Conservation (phyloP, 2,888 invertebrate species). For the Chirona hameri region DNA sequence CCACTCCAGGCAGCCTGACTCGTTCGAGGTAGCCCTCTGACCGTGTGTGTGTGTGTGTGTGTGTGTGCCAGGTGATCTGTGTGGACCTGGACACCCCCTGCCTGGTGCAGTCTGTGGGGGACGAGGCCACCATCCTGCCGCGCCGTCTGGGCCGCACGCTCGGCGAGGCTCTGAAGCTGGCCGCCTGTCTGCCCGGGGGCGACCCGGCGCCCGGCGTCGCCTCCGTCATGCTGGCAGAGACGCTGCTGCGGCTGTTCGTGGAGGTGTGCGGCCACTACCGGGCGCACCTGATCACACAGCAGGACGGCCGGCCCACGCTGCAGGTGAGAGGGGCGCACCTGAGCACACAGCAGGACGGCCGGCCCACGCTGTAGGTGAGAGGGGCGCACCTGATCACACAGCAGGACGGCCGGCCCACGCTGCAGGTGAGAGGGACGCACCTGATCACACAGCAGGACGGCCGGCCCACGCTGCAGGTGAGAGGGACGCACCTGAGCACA, state of each 20-base stretch:
- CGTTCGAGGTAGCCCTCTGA: no score
- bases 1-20: no score
- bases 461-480: not conserved
- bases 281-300: slow-evolving; percentile 9
- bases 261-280: slow-evolving; percentile 28
- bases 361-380: not conserved
- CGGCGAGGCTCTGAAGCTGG: slow-evolving; percentile 42
- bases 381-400: not conserved
- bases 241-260: slow-evolving; percentile 2
- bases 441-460: not conserved
- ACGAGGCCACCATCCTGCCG: slow-evolving; percentile 31
- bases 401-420: not conserved
- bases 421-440: not conserved
- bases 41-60: no score
- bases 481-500: no score
- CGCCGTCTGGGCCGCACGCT: slow-evolving; percentile 41
- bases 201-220: slow-evolving; percentile 45
- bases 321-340: slow-evolving; percentile 2
- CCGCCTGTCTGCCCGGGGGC: slow-evolving; percentile 43
- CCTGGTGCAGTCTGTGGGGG: slow-evolving; percentile 27
- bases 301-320: not conserved
- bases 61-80: not conserved
- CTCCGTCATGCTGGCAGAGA: slow-evolving; percentile 44
- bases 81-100: slow-evolving; percentile 27
- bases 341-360: not conserved